phyloP scores from a whole-genome alignment of 2,113 vertebrate species.

The Fukomys damarensis region DNA sequence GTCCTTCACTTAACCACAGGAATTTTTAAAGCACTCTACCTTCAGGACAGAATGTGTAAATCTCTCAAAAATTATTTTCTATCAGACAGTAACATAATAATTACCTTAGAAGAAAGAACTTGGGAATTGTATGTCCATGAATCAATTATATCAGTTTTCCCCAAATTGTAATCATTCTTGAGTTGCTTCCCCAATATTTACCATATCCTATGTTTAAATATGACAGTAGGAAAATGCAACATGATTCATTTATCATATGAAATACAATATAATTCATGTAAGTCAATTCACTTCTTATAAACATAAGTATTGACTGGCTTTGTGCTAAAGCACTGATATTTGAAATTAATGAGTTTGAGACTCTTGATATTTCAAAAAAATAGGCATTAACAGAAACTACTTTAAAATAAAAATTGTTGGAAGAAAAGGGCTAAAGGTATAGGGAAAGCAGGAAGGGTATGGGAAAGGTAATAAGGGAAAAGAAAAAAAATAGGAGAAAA shows the following conservation, averaged over 20 bases:
- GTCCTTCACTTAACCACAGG: neutral
- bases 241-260: no score
- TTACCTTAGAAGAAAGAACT: neutral
- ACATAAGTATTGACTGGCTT: slow-evolving; percentile 7
- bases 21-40: neutral
- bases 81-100: neutral
- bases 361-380: neutral
- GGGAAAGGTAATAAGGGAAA: no score
- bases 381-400: neutral
- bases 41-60: neutral
- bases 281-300: neutral
- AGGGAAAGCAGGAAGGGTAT: no score
- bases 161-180: neutral
- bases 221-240: no score
- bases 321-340: neutral
- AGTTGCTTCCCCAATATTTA: neutral
- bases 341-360: neutral
- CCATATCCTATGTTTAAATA: no score
- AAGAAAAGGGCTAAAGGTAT: no score
- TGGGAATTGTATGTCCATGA: neutral
- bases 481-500: no score
- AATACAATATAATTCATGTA: neutral
- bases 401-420: neutral
- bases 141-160: neutral
- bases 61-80: neutral